A percentile compares a stretch with the other conserved stretches of the same genome.
Evolutionary conservation across 2,797 vertebrate genomes (phyloP).

Genomic region (Poeciliopsis infans): DNA sequence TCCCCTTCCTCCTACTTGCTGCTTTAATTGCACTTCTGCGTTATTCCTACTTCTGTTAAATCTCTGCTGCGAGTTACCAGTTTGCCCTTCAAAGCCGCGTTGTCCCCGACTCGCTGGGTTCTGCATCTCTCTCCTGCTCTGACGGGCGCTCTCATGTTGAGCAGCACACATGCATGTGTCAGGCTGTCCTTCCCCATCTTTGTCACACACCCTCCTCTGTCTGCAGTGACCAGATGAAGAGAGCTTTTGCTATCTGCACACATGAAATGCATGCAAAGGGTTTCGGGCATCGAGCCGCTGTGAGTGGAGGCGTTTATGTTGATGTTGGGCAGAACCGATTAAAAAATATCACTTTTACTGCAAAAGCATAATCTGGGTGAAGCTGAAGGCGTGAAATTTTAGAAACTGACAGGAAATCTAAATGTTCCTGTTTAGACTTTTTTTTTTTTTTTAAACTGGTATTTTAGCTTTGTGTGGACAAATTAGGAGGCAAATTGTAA

Average conservation of each 20-base stretch:
- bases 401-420: background rate
- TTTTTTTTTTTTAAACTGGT: background rate
- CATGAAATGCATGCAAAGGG: constrained; percentile 3
- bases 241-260: constrained; percentile 1
- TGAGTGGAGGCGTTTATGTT: constrained; percentile 10
- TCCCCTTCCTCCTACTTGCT: background rate
- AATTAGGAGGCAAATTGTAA: background rate
- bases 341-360: background rate
- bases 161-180: constrained; percentile 44
- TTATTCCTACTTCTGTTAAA: background rate
- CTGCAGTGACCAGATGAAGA: constrained; percentile 47
- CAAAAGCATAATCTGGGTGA: background rate
- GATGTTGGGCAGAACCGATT: background rate
- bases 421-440: background rate
- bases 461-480: background rate
- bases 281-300: background rate
- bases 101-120: constrained; percentile 1
- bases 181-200: constrained; percentile 47
- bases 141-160: constrained; percentile 10
- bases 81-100: constrained; percentile 6
- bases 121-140: background rate
- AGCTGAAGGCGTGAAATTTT: background rate
- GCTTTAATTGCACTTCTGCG: constrained; percentile 8
- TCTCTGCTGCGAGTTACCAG: background rate
- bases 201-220: constrained; percentile 56